Conservation (phyloP, 1,140 invertebrate species). For the Helicoverpa zea region DNA sequence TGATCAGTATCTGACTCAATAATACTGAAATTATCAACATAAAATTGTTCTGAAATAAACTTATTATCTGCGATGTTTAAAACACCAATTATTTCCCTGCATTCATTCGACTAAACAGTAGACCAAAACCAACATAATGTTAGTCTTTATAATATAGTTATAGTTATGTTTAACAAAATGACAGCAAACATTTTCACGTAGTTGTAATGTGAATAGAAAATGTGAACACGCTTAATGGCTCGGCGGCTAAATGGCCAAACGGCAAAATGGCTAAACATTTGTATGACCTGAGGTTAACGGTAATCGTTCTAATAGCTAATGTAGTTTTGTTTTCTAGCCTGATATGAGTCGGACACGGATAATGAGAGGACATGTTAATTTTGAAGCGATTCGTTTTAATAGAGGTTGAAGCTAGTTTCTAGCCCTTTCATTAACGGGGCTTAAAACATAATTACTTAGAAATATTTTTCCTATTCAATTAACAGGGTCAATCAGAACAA, state of each 20-base stretch:
- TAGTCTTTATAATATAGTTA: not conserved
- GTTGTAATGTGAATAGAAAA: constrained; percentile 19
- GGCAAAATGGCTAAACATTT: not conserved
- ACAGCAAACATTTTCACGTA: constrained; percentile 16
- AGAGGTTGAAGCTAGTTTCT: too few species aligned
- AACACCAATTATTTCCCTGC: not conserved
- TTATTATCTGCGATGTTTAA: too few species aligned
- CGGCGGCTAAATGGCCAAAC: not conserved
- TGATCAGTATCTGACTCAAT: too few species aligned
- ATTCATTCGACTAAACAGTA: not conserved
- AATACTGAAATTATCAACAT: too few species aligned
- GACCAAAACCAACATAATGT: not conserved
- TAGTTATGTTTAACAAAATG: not conserved
- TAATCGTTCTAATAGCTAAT: not conserved
- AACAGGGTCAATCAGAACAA: too few species aligned
- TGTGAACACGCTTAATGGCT: not conserved
- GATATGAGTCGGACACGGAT: not conserved
- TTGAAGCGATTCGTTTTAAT: too few species aligned
- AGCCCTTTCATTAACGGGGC: too few species aligned
- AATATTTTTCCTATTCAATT: too few species aligned
- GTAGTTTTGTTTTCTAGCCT: not conserved
- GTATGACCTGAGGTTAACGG: not conserved
- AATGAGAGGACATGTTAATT: too few species aligned
- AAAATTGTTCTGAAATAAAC: too few species aligned
- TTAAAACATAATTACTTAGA: too few species aligned